These are phyloP conservation scores for Lepus timidus DNA, from an alignment of 2,113 vertebrate genomes.

Conservation along the genomic window DNA sequence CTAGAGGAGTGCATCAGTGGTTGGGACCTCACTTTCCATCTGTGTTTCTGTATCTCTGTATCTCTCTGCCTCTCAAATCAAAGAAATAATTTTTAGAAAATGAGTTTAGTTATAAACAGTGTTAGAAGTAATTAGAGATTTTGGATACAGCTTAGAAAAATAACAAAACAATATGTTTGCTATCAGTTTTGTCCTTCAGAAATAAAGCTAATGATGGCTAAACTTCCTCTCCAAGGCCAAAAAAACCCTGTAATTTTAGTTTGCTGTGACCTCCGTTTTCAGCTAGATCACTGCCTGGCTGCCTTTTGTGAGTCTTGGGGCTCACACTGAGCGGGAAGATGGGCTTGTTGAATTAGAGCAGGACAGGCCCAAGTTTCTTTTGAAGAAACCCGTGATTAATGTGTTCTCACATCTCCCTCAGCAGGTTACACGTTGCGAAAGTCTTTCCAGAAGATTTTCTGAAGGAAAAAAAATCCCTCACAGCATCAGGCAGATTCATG, in stretches of 20 bases:
- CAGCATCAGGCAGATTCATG: constrained; percentile 69
- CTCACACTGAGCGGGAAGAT: constrained; percentile 27
- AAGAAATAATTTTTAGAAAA: neutral
- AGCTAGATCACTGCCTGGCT: neutral
- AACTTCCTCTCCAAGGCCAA: neutral
- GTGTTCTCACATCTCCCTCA: constrained; percentile 72
- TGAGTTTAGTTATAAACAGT: neutral
- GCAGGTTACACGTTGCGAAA: constrained; percentile 68
- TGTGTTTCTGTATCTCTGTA: too few relatives aligned
- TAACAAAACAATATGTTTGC: neutral
- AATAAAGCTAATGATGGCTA: neutral
- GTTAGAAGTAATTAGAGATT: constrained; percentile 21
- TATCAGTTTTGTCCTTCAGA: constrained; percentile 47
- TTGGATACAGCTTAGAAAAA: neutral
- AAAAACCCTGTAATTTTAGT: neutral
- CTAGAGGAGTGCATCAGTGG: too few relatives aligned
- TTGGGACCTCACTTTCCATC: too few relatives aligned
- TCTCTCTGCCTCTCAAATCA: too few relatives aligned
- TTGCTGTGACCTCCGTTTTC: constrained; percentile 26
- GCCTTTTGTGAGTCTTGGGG: neutral
- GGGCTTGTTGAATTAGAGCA: constrained; percentile 20
- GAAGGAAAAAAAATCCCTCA: neutral
- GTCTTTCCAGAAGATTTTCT: constrained; percentile 74
- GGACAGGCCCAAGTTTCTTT: constrained; percentile 56
- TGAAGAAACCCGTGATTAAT: constrained; percentile 67